Evolutionary conservation across 1,140 invertebrate species (phyloP).

Genomic region (Ips nitidus): DNA sequence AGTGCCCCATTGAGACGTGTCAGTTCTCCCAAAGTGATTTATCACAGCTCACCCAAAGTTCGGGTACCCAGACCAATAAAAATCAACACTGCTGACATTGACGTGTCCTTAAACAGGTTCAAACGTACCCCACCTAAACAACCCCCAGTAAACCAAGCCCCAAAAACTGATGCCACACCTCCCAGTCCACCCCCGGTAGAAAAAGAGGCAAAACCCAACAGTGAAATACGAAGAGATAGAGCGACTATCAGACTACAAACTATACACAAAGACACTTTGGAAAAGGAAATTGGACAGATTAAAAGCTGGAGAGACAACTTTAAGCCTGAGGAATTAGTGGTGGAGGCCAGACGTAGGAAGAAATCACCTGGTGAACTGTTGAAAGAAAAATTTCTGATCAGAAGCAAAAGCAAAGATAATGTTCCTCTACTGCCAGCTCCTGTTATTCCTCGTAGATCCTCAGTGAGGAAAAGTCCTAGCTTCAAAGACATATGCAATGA

Average conservation of each 20-base stretch:
- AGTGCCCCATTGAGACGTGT: conserved; percentile 52
- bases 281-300: conserved; percentile 47
- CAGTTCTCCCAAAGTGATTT: conserved; percentile 54
- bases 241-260: conserved; percentile 71
- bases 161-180: neutral
- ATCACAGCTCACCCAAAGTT: conserved; percentile 50
- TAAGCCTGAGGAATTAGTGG: conserved; percentile 55
- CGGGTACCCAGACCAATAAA: conserved; percentile 61
- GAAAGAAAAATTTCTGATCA: conserved; percentile 75
- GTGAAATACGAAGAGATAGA: conserved; percentile 68
- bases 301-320: conserved; percentile 63
- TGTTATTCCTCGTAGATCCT: conserved; percentile 42
- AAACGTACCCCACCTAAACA: conserved; percentile 33
- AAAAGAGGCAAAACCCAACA: conserved; percentile 49
- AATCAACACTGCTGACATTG: conserved; percentile 81
- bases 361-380: conserved; percentile 71
- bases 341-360: conserved; percentile 45
- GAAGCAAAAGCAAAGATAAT: conserved; percentile 57
- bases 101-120: conserved; percentile 69
- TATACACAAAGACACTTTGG: conserved; percentile 46
- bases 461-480: conserved; percentile 50
- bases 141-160: neutral
- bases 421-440: conserved; percentile 25
- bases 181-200: conserved; percentile 28
- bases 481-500: conserved; percentile 58